phyloP scores from a whole-genome alignment of 2,888 invertebrate species.

The Matsumyia berberina region DNA sequence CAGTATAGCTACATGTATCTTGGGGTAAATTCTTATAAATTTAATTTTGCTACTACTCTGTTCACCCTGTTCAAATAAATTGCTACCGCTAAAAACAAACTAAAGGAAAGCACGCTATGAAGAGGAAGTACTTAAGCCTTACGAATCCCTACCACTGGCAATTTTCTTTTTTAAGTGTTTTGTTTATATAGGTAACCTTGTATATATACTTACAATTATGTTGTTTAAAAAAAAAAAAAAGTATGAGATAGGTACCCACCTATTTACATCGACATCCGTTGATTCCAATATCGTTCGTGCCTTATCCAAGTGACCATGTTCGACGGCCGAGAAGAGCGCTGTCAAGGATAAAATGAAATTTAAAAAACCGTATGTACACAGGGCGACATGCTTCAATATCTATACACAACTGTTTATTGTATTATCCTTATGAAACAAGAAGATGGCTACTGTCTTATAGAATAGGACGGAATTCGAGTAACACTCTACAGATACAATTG shows the following conservation, averaged over 20 bases:
- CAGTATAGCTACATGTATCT: too few species aligned
- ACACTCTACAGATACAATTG: conserved; percentile 57
- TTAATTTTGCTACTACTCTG: background rate
- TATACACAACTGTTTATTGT: conserved; percentile 36
- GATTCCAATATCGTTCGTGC: conserved; percentile 95
- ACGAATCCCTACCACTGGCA: conserved; percentile 16
- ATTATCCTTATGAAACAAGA: conserved; percentile 45
- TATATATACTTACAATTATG: too few species aligned
- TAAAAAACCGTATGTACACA: conserved; percentile 45
- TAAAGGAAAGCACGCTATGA: conserved; percentile 8
- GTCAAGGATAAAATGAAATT: conserved; percentile 84
- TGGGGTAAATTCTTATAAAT: background rate
- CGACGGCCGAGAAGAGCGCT: conserved; percentile 97
- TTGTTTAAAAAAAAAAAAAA: conserved; percentile 5
- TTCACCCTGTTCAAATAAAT: conserved; percentile 10
- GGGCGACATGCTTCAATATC: conserved; percentile 34
- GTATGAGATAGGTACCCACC: conserved; percentile 85
- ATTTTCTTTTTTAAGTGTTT: conserved; percentile 11
- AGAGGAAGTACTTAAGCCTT: conserved; percentile 41
- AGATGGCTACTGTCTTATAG: conserved; percentile 26
- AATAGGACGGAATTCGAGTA: conserved; percentile 68
- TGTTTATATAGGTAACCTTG: background rate
- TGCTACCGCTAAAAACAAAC: conserved; percentile 10
- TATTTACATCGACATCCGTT: conserved; percentile 96
- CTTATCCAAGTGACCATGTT: conserved; percentile 97